Evolutionary conservation across 2,888 invertebrate genomes (phyloP), one percentile per base, ranked within the genome.

Genomic region (Galeopsomyia nigrocyanea): DNA sequence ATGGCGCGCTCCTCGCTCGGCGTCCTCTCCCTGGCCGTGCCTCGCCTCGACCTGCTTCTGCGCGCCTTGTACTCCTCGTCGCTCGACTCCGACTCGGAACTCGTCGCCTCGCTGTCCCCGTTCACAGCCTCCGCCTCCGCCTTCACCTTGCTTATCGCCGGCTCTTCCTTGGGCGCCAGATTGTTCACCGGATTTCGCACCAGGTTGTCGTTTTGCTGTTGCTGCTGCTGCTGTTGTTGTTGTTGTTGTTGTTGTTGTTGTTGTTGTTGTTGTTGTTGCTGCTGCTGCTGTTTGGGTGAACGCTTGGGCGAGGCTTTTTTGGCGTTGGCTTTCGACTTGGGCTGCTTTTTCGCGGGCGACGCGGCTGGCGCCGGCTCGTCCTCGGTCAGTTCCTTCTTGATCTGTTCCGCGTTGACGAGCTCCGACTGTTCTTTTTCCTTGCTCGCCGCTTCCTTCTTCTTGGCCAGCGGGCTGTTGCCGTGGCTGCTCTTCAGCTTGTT

Each of bases 41-140:
- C 49, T 81, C 82, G 65, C 9, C 49, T 61, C 1, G 71, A 64
- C 1, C 73, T 31, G 21, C 63, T 64, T 1, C 68, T 13, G 1
- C 76, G 71, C 63, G 89, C 88, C 72, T 39, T 39, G 39, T 81
- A 77, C 78, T 89, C 89, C 76, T 89, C 88, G 58, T 79, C 80
- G 50, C 80, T 80, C 39, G 78, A 78, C n/a, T 80, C 81, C 17
- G 79, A 80, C 31, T 79, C 80, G 5, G 79, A 78, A 17, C 76
- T 73, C 16, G 49, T 47, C 13, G 76, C 75, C 21, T 68, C 74
- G 73, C 68, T 64, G 60, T 78, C 80, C 71, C 78, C 73, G 77
- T 79, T 78, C n/a, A 60, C 57, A 10, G 71, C 26, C 51, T 74
- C 74, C 2, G 71, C 26, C 51, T 74, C 74, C 13, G 62, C 19